Evolutionary conservation across 2,113 vertebrate species (phyloP).

Genomic region (Muscicapa adusta): DNA sequence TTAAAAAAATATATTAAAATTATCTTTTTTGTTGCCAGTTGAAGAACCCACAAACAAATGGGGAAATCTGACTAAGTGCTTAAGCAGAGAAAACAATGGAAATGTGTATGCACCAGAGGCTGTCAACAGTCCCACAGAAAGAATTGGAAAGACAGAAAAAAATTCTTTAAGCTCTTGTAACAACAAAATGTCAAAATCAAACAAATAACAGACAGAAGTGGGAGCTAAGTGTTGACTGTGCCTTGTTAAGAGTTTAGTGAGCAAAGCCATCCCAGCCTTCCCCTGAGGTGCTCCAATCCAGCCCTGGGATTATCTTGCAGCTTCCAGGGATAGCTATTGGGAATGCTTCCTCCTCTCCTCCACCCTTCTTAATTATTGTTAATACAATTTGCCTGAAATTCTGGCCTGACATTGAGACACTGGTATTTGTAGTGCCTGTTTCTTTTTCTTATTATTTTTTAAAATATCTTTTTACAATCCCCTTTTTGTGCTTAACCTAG

Average conservation of each 20-base stretch:
- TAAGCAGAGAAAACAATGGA: conserved; percentile 58
- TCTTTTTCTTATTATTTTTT: background rate
- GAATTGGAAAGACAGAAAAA: conserved; percentile 25
- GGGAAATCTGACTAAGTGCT: conserved; percentile 55
- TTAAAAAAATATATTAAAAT: background rate
- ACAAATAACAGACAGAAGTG: conserved; percentile 36
- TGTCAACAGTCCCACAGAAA: conserved; percentile 22
- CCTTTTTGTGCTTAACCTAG: conserved; percentile 17
- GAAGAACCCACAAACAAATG: conserved; percentile 23
- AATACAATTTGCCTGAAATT: background rate
- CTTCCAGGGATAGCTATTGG: background rate
- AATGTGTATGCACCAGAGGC: conserved; percentile 36
- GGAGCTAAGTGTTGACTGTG: conserved; percentile 19
- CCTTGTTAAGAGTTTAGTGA: background rate
- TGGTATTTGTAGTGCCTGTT: background rate
- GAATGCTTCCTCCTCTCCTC: background rate
- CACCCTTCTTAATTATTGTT: background rate
- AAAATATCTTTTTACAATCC: background rate
- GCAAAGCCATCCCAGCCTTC: background rate
- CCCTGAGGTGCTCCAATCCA: background rate
- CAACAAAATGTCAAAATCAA: conserved; percentile 33
- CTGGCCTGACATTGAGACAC: background rate
- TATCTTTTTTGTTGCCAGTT: background rate
- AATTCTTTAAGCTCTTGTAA: conserved; percentile 46
- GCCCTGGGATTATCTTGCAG: background rate